phyloP scores from a whole-genome alignment of 2,888 invertebrate genomes.

The Nemotelus pantherinus region DNA sequence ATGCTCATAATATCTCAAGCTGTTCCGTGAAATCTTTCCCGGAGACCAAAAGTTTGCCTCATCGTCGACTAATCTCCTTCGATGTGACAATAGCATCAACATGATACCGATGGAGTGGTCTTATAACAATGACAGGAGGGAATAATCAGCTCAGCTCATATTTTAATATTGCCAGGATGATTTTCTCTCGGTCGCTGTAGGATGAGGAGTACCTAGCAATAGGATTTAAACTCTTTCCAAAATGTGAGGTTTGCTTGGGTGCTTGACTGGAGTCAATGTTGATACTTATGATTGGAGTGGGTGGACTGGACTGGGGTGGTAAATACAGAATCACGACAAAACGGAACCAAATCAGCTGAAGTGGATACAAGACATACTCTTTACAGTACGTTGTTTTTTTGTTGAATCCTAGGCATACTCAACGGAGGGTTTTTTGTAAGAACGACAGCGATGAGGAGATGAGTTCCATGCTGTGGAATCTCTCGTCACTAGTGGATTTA shows the following conservation, averaged over 20 bases:
- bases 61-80: conserved; percentile 1
- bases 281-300: conserved; percentile 28
- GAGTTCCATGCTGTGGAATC: no score
- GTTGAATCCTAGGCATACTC: no score
- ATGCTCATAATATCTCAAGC: conserved; percentile 22
- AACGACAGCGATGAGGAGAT: no score
- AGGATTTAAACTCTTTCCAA: conserved; percentile 20
- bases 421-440: no score
- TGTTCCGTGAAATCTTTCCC: conserved; percentile 1
- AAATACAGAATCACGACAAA: no score
- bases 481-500: no score
- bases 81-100: conserved; percentile 31
- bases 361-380: no score
- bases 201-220: not conserved
- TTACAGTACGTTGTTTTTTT: no score
- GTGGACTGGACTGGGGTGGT: not conserved
- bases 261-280: conserved; percentile 15
- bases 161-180: conserved; percentile 35
- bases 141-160: conserved; percentile 39
- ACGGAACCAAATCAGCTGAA: conserved; percentile 7
- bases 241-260: not conserved
- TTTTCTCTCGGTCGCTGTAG: not conserved
- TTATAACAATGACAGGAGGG: not conserved
- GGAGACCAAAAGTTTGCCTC: not conserved
- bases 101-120: conserved; percentile 13